Evolutionary conservation across 2,113 vertebrate genomes (phyloP).

Genomic region (Centrocercus urophasianus): DNA sequence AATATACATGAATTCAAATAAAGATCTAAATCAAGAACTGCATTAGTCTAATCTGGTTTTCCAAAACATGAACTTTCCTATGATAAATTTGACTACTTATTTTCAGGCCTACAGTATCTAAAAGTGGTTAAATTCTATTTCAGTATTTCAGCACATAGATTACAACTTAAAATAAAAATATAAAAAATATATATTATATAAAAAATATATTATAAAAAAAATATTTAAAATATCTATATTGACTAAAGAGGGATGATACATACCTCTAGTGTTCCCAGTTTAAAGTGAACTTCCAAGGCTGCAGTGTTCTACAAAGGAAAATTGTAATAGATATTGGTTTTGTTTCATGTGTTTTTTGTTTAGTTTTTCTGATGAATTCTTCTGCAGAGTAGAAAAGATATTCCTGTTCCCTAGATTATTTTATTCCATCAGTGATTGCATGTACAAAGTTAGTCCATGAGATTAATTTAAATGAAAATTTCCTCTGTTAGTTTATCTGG

Average conservation of each 20-base stretch:
- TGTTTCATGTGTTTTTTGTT: too few relatives aligned
- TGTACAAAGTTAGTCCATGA: not conserved
- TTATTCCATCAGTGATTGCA: not conserved
- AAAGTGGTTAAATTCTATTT: not conserved
- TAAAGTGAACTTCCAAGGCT: not conserved
- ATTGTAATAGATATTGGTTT: not conserved
- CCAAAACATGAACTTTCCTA: not conserved
- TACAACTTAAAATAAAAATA: not conserved
- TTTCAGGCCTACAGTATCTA: not conserved
- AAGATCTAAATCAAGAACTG: not conserved
- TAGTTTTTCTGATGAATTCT: not conserved
- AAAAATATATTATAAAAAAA: too few relatives aligned
- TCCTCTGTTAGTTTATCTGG: not conserved
- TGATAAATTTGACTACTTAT: not conserved
- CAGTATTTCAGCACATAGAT: not conserved
- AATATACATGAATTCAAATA: not conserved
- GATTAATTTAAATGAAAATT: not conserved
- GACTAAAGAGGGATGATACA: not conserved
- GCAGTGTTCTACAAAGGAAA: not conserved
- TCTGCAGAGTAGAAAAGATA: not conserved
- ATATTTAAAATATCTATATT: not conserved
- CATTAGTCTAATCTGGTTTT: not conserved
- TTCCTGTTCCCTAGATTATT: not conserved
- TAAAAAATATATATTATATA: too few relatives aligned
- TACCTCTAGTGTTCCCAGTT: not conserved